Conservation (phyloP, 2,113 vertebrate species). For the Phocoena phocoena region DNA sequence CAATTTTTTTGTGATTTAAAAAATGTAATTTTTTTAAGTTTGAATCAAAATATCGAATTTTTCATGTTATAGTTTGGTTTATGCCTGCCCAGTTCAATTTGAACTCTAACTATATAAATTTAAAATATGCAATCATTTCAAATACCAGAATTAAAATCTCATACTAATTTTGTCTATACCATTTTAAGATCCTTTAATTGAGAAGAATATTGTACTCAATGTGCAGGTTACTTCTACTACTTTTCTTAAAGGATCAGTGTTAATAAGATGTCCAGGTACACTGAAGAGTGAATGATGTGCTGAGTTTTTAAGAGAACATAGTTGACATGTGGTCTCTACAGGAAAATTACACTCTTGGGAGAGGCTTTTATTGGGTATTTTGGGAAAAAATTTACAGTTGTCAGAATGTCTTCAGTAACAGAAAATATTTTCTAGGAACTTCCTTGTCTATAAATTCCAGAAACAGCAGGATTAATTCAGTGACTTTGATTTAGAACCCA, state of each 20-base stretch:
- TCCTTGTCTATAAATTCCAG: conserved; percentile 37
- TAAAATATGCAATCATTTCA: not conserved
- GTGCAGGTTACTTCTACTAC: not conserved
- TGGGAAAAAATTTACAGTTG: conserved; percentile 50
- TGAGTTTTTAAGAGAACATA: conserved; percentile 9
- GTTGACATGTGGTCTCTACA: conserved; percentile 42
- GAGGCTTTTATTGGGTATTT: conserved; percentile 51
- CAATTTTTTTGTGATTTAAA: not conserved
- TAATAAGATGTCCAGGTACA: conserved; percentile 44
- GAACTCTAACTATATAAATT: not conserved
- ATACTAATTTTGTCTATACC: not conserved
- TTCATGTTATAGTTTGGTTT: not conserved
- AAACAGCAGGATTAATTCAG: conserved; percentile 55
- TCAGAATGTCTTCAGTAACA: conserved; percentile 43
- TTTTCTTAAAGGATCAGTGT: conserved; percentile 46
- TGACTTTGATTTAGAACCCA: conserved; percentile 36
- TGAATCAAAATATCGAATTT: not conserved
- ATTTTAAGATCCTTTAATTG: conserved; percentile 54
- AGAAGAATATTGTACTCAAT: conserved; percentile 25
- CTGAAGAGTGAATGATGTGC: conserved; percentile 32
- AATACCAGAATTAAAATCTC: not conserved
- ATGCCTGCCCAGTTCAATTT: not conserved
- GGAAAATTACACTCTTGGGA: not conserved
- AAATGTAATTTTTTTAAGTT: not conserved
- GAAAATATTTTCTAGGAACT: conserved; percentile 58